Conservation (phyloP, 2,888 invertebrate species). For the Dermolepida albohirtum region DNA sequence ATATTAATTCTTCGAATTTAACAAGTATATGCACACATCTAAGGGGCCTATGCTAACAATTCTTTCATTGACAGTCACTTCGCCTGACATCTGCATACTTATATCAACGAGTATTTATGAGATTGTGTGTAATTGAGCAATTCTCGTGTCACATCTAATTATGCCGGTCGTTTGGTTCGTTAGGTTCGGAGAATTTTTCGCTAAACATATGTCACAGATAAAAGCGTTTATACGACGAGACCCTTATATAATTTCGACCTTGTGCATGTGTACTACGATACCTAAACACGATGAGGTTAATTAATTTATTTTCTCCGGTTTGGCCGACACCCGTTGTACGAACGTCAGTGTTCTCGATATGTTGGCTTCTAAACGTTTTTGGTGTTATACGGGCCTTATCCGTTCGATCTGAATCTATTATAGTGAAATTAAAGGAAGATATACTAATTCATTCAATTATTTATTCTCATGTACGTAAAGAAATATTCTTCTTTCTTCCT, state of each 20-base stretch:
- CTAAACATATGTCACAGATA: constrained; percentile 45
- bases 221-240: constrained; percentile 33
- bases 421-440: background rate
- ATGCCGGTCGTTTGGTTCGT: constrained; percentile 37
- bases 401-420: constrained; percentile 20
- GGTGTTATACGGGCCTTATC: constrained; percentile 32
- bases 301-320: constrained; percentile 36
- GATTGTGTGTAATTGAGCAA: constrained; percentile 48
- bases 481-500: too few relatives aligned
- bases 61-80: background rate
- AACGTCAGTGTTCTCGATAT: background rate
- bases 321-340: constrained; percentile 22
- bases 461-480: too few relatives aligned
- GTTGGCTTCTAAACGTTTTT: constrained; percentile 19
- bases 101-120: constrained; percentile 28
- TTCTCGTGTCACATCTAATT: constrained; percentile 47
- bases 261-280: constrained; percentile 21
- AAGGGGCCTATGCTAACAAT: too few relatives aligned
- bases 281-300: constrained; percentile 9
- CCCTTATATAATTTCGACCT: constrained; percentile 12
- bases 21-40: too few relatives aligned
- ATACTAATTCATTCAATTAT: too few relatives aligned
- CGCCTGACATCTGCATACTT: constrained; percentile 28
- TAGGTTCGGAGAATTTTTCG: constrained; percentile 43
- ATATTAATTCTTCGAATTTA: too few relatives aligned